Conservation (phyloP, 2,888 invertebrate species). For the Ormyrus labotus region DNA sequence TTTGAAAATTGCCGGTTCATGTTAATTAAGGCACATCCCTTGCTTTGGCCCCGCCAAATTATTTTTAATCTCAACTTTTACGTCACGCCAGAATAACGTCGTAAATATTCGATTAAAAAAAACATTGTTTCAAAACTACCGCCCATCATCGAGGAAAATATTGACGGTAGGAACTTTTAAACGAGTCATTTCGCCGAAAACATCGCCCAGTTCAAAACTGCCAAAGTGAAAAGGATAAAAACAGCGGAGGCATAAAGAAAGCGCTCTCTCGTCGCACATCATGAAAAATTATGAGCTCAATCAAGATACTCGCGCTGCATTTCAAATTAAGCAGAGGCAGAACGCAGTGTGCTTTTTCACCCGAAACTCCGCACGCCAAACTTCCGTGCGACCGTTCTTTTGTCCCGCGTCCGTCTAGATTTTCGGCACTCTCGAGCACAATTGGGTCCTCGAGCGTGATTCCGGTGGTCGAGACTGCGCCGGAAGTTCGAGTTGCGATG, state of each 20-base stretch:
- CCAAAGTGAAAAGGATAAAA: background rate
- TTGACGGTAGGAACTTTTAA: background rate
- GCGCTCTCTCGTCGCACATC: slow-evolving; percentile 1
- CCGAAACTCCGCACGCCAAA: slow-evolving; percentile 40
- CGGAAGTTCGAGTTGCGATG: slow-evolving; percentile 29
- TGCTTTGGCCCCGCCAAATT: background rate
- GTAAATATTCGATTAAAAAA: no score
- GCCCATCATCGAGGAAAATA: no score
- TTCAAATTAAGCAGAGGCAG: slow-evolving; percentile 30
- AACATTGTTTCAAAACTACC: no score
- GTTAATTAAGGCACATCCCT: background rate
- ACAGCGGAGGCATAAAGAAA: background rate
- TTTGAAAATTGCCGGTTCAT: no score
- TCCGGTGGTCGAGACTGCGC: slow-evolving; percentile 38
- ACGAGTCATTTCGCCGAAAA: slow-evolving; percentile 13
- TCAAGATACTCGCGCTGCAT: slow-evolving; percentile 43
- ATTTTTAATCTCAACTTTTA: no score
- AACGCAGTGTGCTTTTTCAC: slow-evolving; percentile 32
- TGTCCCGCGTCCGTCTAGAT: slow-evolving; percentile 35
- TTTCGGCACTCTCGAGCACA: slow-evolving; percentile 30
- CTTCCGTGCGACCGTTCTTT: slow-evolving; percentile 35
- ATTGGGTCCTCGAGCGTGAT: slow-evolving; percentile 48
- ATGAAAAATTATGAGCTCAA: slow-evolving; percentile 37
- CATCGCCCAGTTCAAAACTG: background rate
- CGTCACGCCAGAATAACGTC: no score